These are phyloP conservation scores for Agonopterix subpropinquella DNA, from an alignment of 2,888 invertebrate species.

Conservation along the genomic window DNA sequence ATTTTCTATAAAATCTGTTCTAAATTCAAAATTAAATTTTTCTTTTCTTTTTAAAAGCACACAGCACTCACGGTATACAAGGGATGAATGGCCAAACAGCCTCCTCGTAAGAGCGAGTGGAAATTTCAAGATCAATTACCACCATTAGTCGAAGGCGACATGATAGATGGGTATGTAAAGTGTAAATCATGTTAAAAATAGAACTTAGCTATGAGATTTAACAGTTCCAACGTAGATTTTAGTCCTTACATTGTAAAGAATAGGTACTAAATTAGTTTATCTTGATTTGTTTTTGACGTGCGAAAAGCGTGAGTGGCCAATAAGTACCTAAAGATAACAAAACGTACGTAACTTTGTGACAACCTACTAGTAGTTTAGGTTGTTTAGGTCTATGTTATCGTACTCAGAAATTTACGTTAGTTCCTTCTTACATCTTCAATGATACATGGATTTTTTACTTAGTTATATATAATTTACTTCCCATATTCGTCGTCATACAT, in stretches of 20 bases:
- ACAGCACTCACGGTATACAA: constrained; percentile 10
- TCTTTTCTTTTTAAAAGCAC: neutral
- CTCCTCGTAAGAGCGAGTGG: constrained; percentile 17
- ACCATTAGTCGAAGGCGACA: constrained; percentile 20
- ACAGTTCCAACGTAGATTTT: too few species aligned
- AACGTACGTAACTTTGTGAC: too few species aligned
- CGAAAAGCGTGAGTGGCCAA: neutral
- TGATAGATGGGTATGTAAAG: constrained; percentile 19
- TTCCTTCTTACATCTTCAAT: too few species aligned
- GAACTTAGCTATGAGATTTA: neutral
- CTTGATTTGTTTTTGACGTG: neutral
- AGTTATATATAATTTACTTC: too few species aligned
- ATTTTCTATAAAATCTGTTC: neutral
- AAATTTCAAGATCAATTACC: constrained; percentile 46
- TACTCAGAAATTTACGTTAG: too few species aligned
- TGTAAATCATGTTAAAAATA: constrained; percentile 19
- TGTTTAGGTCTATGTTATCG: too few species aligned
- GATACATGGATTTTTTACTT: too few species aligned
- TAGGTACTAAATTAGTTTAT: too few species aligned
- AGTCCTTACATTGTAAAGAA: too few species aligned
- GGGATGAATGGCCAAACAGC: constrained; percentile 10
- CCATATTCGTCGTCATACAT: too few species aligned
- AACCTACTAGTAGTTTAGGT: too few species aligned
- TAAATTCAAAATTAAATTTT: neutral
- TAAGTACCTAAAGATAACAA: too few species aligned